A percentile compares a stretch with the other conserved stretches of the same genome.
phyloP scores from a whole-genome alignment of 2,113 vertebrate genomes.

The Neoarius graeffei region DNA sequence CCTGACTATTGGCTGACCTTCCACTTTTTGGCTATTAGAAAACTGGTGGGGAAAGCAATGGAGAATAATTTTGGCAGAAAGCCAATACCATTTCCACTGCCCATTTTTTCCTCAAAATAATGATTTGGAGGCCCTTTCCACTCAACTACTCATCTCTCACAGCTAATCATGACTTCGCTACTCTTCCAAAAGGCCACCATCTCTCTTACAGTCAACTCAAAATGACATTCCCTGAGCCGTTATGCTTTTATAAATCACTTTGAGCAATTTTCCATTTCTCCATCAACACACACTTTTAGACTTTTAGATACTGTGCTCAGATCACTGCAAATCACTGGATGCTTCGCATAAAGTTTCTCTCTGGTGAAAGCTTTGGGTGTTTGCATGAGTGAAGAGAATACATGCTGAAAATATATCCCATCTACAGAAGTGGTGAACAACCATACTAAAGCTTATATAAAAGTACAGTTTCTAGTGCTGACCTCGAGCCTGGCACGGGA shows the following conservation, averaged over 20 bases:
- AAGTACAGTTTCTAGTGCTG: conserved; percentile 47
- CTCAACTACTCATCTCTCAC: conserved; percentile 52
- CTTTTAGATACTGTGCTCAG: background rate
- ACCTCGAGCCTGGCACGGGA: conserved; percentile 87
- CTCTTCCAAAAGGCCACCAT: conserved; percentile 44
- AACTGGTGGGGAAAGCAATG: conserved; percentile 22
- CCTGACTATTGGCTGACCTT: conserved; percentile 50
- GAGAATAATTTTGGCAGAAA: conserved; percentile 58
- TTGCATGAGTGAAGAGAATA: background rate
- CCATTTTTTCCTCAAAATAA: conserved; percentile 50
- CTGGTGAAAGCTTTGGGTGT: background rate
- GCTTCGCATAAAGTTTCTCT: background rate
- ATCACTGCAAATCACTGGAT: background rate
- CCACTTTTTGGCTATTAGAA: conserved; percentile 52
- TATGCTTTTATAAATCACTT: conserved; percentile 53
- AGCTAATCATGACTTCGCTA: conserved; percentile 47
- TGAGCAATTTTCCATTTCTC: conserved; percentile 29
- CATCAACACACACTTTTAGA: conserved; percentile 9
- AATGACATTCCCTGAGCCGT: conserved; percentile 43
- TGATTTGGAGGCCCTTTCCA: conserved; percentile 50
- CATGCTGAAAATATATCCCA: background rate
- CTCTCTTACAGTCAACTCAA: conserved; percentile 41
- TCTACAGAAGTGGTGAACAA: background rate
- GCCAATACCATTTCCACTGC: conserved; percentile 56
- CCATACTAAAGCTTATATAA: background rate